Percentiles rank a stretch among this genome's conserved stretches.
These are phyloP conservation scores for Halesus radiatus DNA, from an alignment of 1,140 invertebrate genomes.

Conservation along the genomic window DNA sequence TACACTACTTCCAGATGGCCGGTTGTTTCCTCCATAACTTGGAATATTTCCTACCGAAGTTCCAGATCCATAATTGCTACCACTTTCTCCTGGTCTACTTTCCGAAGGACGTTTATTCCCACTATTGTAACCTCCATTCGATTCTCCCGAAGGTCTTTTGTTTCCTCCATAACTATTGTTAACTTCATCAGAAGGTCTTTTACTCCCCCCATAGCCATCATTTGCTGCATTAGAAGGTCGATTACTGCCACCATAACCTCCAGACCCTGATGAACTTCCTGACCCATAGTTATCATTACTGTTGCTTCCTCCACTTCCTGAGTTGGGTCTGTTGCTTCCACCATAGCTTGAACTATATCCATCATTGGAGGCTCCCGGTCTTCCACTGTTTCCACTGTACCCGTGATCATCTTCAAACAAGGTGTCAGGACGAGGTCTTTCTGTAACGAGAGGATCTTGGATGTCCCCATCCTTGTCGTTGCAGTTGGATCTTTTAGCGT, in stretches of 20 bases:
- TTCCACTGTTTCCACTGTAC: conserved; percentile 14
- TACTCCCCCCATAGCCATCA: not conserved
- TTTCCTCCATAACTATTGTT: not conserved
- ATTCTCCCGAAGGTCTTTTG: not conserved
- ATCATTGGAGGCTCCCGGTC: conserved; percentile 9
- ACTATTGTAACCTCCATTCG: not conserved
- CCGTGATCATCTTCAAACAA: conserved; percentile 33
- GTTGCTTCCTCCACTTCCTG: not conserved
- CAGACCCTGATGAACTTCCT: not conserved
- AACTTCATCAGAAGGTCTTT: not conserved
- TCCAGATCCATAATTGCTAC: too few relatives aligned
- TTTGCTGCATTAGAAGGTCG: too few relatives aligned
- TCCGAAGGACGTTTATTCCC: not conserved
- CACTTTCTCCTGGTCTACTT: not conserved
- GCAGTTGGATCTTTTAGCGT: conserved; percentile 71
- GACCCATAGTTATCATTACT: not conserved
- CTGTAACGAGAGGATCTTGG: conserved; percentile 48
- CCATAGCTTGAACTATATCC: conserved; percentile 19
- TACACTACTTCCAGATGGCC: not conserved
- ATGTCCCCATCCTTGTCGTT: conserved; percentile 42
- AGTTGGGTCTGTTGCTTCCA: conserved; percentile 39
- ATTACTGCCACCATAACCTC: conserved; percentile 4
- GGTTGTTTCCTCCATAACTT: not conserved
- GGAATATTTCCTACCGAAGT: not conserved
- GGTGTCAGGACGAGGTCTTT: conserved; percentile 39